phyloP scores from a whole-genome alignment of 2,113 vertebrate species.

The Pygathrix nemaeus region DNA sequence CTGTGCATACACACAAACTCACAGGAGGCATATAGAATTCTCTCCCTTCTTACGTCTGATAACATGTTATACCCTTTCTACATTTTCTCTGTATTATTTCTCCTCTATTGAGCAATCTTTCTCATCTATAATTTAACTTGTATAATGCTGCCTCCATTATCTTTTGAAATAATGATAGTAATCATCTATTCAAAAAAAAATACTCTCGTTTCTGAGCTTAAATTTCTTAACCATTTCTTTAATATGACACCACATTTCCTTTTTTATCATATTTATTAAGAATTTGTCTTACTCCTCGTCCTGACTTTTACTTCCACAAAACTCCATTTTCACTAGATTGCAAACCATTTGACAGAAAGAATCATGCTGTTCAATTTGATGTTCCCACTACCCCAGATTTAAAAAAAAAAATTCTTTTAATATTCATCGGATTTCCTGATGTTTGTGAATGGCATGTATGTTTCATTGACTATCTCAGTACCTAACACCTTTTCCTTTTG shows the following conservation, averaged over 20 bases:
- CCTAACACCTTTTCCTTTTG: neutral
- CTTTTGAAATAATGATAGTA: neutral
- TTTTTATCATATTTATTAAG: neutral
- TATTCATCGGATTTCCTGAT: neutral
- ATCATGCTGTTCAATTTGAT: neutral
- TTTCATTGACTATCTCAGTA: neutral
- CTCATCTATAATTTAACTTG: neutral
- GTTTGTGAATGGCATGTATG: neutral
- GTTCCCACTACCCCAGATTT: neutral
- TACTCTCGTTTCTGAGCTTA: neutral
- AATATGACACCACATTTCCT: neutral
- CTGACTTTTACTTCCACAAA: neutral
- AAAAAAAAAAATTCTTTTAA: neutral
- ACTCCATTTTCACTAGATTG: neutral
- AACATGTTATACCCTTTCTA: neutral
- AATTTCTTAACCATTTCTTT: neutral
- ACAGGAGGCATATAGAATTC: neutral
- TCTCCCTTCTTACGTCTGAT: neutral
- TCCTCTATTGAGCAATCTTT: neutral
- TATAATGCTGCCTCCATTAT: neutral
- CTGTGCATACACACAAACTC: neutral
- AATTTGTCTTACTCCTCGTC: neutral
- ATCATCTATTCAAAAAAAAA: neutral
- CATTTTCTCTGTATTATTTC: neutral
- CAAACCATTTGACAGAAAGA: neutral